Evolutionary conservation across 2,888 invertebrate genomes (phyloP).

Genomic region (Sinohyriopsis cumingii): DNA sequence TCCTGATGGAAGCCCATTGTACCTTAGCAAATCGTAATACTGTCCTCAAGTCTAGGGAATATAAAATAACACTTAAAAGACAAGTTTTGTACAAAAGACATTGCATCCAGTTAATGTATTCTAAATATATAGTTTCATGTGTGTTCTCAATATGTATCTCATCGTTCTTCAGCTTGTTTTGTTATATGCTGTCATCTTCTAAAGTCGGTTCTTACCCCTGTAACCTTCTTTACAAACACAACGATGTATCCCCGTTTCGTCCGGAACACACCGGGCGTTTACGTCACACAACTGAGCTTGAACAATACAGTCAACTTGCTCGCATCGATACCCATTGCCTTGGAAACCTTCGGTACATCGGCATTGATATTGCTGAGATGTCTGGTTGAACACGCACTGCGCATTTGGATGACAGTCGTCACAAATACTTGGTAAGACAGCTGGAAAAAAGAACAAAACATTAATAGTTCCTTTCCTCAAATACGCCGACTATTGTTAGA

Average conservation of each 20-base stretch:
- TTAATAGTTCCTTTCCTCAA: too few species aligned
- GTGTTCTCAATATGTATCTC: too few species aligned
- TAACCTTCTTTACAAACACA: constrained; percentile 61
- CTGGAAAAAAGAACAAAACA: background rate
- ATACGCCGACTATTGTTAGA: too few species aligned
- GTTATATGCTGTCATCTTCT: too few species aligned
- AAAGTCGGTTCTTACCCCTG: constrained; percentile 37
- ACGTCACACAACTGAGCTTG: constrained; percentile 50
- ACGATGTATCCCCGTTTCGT: constrained; percentile 31
- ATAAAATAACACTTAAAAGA: background rate
- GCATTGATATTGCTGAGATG: constrained; percentile 43
- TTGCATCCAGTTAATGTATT: too few species aligned
- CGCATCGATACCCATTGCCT: constrained; percentile 57
- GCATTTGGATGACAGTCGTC: constrained; percentile 88
- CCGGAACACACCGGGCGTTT: constrained; percentile 55
- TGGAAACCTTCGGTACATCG: constrained; percentile 52
- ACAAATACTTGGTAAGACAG: constrained; percentile 24
- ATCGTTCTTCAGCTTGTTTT: too few species aligned
- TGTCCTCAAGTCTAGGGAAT: too few species aligned
- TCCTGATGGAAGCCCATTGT: too few species aligned
- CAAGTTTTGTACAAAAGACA: background rate
- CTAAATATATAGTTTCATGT: too few species aligned
- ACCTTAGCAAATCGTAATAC: too few species aligned
- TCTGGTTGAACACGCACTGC: constrained; percentile 76
- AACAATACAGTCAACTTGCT: constrained; percentile 40